A percentile compares a stretch with the other conserved stretches of the same genome.
Evolutionary conservation across 2,888 invertebrate species (phyloP).

Genomic region (Napeogenes sylphis): DNA sequence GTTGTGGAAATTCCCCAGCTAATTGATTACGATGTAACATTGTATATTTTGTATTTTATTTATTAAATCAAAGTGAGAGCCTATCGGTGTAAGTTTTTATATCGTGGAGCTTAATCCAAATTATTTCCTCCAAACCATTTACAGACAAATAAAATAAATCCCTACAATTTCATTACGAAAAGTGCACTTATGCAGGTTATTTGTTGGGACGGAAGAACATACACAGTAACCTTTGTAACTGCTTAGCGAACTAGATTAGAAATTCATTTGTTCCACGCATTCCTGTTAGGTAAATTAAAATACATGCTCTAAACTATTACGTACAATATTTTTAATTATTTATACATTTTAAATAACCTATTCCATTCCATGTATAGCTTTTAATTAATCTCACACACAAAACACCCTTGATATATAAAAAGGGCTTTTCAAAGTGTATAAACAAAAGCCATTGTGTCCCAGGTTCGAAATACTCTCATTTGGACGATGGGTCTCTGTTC

Average conservation of each 20-base stretch:
- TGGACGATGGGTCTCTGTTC: constrained; percentile 90
- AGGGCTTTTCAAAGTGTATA: neutral
- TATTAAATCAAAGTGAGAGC: too few species aligned
- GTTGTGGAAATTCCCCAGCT: too few species aligned
- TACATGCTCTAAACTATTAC: too few species aligned
- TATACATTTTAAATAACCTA: too few species aligned
- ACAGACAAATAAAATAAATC: neutral
- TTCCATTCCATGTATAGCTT: too few species aligned
- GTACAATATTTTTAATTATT: too few species aligned
- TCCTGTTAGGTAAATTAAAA: neutral
- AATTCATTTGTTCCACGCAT: neutral
- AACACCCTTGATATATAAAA: neutral
- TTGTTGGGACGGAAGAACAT: constrained; percentile 3
- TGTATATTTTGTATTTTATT: too few species aligned
- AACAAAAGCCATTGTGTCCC: constrained; percentile 21
- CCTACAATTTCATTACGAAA: constrained; percentile 4
- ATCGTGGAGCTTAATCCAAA: too few species aligned
- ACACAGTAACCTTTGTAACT: neutral
- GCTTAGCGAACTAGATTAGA: constrained; percentile 3
- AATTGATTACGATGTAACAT: too few species aligned
- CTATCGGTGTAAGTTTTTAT: too few species aligned
- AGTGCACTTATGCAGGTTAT: neutral
- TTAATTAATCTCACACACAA: too few species aligned
- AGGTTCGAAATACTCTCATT: constrained; percentile 83
- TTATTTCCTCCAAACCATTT: too few species aligned